Conservation (phyloP, 1,140 invertebrate genomes). For the Trialeurodes vaporariorum region DNA sequence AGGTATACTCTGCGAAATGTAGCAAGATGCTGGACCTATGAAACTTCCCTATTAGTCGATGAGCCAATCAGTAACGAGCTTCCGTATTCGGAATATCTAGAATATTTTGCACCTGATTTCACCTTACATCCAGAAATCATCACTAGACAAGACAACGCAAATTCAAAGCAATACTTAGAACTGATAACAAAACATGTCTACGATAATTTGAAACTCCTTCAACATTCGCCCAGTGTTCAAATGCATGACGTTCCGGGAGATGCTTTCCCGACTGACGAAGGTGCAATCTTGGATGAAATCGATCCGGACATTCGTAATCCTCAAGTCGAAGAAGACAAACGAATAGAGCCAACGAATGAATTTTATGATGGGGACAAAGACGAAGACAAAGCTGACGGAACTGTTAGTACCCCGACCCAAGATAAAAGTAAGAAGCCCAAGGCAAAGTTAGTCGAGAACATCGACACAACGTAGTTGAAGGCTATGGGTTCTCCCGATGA, state of each 20-base stretch:
- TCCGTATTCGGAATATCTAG: constrained; percentile 86
- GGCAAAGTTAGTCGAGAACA: not conserved
- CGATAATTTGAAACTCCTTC: constrained; percentile 76
- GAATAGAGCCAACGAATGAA: constrained; percentile 79
- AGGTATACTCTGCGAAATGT: constrained; percentile 93
- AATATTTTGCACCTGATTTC: constrained; percentile 93
- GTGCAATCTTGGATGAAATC: constrained; percentile 58
- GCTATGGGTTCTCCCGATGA: no score
- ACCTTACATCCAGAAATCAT: constrained; percentile 82
- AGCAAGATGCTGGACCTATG: constrained; percentile 97
- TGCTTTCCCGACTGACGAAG: constrained; percentile 45
- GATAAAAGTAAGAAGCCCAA: not conserved
- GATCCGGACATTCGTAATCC: constrained; percentile 68
- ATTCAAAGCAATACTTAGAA: constrained; percentile 83
- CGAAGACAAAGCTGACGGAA: constrained; percentile 21
- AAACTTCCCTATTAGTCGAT: constrained; percentile 87
- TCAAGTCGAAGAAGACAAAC: constrained; percentile 68
- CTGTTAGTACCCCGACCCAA: not conserved
- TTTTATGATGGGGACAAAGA: constrained; percentile 76
- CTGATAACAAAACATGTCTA: constrained; percentile 72
- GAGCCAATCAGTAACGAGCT: constrained; percentile 84
- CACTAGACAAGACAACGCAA: constrained; percentile 76
- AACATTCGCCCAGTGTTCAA: constrained; percentile 81
- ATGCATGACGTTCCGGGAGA: constrained; percentile 71
- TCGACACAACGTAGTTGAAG: not conserved